Evolutionary conservation across 2,888 invertebrate species (phyloP), one percentile per base, ranked within the genome.

Genomic region (Scaeva pyrastri): DNA sequence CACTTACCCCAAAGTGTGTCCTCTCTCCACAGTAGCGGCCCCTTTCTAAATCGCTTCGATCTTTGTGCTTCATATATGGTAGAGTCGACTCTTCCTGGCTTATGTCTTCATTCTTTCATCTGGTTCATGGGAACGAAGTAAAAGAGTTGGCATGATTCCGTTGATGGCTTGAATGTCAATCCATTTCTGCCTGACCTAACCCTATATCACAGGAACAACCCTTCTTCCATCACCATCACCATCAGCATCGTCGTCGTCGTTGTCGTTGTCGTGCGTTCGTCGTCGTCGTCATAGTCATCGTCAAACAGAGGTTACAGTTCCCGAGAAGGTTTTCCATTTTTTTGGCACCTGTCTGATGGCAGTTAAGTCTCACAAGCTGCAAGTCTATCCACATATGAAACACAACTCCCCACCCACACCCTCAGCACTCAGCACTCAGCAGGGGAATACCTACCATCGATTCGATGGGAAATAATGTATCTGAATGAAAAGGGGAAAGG

Each of bases 301-400:
- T 11, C 50, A 14, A n/a, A 26, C 12, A 16, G 26, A 26, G 62
- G 21, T 58, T 43, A 60, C 36, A 70, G 68, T 68, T 68, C 70
- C 74, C 60, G 39, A 60, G 39, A 68, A 26, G 41, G 36, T 48
- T 73, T 60, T 14, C 41, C 39, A 73, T 71, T 82, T 66, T 77
- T 64, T 71, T 75, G 79, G 64, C 79, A 84, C 84, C 83, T 79
- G 79, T 74, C 74, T 71, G 74, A 36, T 74, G 48, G 64, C 56
- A 79, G 83, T 74, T 71, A 56, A 71, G 66, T 84, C 36, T 56
- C 56, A 36, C 66, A 66, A 48, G 50, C 50, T 70, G 19, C 39
- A 55, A 68, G 58, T 55, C 31, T 21, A 23, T n/a, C 31, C 6
- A 12, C 16, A 36, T 5, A 36, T 36, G 2, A 1, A 19, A 7